Conservation (phyloP, 2,113 vertebrate genomes). For the Nettapus auritus region DNA sequence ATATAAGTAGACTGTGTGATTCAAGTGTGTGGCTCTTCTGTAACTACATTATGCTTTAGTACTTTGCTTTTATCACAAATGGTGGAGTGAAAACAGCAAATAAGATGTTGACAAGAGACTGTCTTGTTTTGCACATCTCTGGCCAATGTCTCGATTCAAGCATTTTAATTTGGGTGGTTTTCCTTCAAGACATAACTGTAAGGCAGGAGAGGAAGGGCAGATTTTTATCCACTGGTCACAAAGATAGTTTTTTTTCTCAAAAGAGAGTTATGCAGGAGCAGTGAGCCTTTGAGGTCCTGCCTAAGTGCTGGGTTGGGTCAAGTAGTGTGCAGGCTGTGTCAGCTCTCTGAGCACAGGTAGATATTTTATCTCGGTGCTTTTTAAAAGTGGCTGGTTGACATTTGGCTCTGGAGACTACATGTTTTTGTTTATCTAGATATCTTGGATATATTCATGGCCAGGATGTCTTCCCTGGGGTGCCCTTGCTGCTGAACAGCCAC, state of each 20-base stretch:
- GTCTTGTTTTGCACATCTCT: background rate
- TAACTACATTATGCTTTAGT: conserved; percentile 34
- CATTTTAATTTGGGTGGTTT: background rate
- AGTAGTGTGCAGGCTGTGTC: background rate
- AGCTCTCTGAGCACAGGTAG: background rate
- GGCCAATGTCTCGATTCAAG: background rate
- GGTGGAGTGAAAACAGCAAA: background rate
- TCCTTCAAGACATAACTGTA: background rate
- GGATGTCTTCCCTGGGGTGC: background rate
- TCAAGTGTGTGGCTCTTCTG: background rate
- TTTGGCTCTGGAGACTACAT: conserved; percentile 16
- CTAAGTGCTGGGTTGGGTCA: background rate
- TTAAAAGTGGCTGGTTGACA: conserved; percentile 25
- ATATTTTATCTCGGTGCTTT: background rate
- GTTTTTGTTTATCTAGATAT: conserved; percentile 27
- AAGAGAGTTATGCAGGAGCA: background rate
- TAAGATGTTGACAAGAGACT: conserved; percentile 19
- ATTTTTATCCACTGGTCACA: background rate
- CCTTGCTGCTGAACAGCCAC: background rate
- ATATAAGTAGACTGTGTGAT: background rate
- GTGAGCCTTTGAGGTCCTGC: background rate
- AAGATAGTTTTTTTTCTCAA: background rate
- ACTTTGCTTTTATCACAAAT: background rate
- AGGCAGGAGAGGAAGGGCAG: background rate
- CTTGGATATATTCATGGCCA: background rate